phyloP scores from a whole-genome alignment of 2,113 vertebrate species.

The Holacanthus passer region DNA sequence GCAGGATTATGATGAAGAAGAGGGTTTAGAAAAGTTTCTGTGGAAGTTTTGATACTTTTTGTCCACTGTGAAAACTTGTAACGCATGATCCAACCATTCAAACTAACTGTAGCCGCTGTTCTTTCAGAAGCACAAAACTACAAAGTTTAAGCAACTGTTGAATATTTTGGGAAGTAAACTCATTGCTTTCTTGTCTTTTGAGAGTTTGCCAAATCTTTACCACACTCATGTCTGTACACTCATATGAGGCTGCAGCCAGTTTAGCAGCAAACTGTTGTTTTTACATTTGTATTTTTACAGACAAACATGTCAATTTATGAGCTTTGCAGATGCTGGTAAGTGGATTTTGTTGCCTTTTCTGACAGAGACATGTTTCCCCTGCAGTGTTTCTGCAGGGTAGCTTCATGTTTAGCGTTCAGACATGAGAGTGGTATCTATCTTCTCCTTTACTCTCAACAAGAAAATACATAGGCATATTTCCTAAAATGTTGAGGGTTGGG shows the following conservation, averaged over 20 bases:
- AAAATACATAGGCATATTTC: not conserved
- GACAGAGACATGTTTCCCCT: not conserved
- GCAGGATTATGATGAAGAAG: not conserved
- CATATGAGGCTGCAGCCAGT: too few species aligned
- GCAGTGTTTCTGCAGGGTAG: constrained; percentile 24
- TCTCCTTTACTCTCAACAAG: not conserved
- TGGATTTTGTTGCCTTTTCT: not conserved
- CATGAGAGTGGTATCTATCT: not conserved
- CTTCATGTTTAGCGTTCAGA: not conserved
- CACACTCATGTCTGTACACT: not conserved
- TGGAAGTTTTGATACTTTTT: constrained; percentile 4
- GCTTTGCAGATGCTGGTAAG: not conserved
- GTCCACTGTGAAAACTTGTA: not conserved
- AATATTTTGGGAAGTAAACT: not conserved
- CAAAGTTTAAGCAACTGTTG: not conserved
- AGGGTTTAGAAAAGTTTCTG: constrained; percentile 10
- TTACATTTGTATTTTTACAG: not conserved
- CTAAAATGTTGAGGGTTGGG: not conserved
- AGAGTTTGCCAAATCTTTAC: not conserved
- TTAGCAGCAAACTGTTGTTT: not conserved
- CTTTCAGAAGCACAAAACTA: not conserved
- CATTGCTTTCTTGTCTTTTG: not conserved
- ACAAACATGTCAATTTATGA: not conserved
- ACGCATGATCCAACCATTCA: not conserved
- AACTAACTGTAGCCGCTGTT: constrained; percentile 24